Evolutionary conservation across 2,113 vertebrate species (phyloP), one percentile per base, ranked within the genome.

Genomic region (Girardinichthys multiradiatus): DNA sequence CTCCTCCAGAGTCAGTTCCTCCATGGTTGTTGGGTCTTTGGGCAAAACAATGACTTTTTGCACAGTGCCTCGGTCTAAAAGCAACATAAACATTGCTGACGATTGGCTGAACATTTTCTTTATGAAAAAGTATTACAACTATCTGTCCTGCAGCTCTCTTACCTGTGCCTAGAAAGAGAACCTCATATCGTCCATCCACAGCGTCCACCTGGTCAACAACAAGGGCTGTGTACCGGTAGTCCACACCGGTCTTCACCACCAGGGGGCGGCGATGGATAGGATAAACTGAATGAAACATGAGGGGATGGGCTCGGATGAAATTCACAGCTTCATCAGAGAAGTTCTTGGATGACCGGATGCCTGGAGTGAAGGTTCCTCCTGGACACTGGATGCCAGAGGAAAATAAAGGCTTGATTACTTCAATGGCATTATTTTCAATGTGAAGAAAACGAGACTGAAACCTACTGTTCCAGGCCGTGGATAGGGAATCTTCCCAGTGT

Each of bases 81-180:
- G 35, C 7, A 33, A 59, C 19, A 77, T 1, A 48, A 62, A 37
- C 58, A 21, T 31, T 0, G 3, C 59, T 67, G 3, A 28, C 54
- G 6, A n/a, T 1, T 8, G n/a, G n/a, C n/a, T n/a, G n/a, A 12
- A 30, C 4, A 60, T 26, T 39, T 60, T 33, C n/a, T n/a, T 26
- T 7, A 26, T 8, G 8, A 21, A 15, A 31, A 26, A 11, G 0
- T 0, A 1, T 0, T 30, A 1, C 7, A 4, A 1, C 26, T 42
- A 13, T 39, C 14, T 29, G 13, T 4, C 30, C 28, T 19, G 42
- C 27, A 29, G 21, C 31, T 7, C 27, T 21, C 87, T 89, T 84
- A 96, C 95, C 95, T 81, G 95, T 96, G 28, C 95, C 95, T 68
- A 96, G 76, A 81, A 96, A 96, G 35, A 96, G 93, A 76, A 96